Percentiles rank a stretch among this genome's conserved stretches.
Evolutionary conservation across 2,797 vertebrate genomes (phyloP).

Genomic region (Crax fasciolata): DNA sequence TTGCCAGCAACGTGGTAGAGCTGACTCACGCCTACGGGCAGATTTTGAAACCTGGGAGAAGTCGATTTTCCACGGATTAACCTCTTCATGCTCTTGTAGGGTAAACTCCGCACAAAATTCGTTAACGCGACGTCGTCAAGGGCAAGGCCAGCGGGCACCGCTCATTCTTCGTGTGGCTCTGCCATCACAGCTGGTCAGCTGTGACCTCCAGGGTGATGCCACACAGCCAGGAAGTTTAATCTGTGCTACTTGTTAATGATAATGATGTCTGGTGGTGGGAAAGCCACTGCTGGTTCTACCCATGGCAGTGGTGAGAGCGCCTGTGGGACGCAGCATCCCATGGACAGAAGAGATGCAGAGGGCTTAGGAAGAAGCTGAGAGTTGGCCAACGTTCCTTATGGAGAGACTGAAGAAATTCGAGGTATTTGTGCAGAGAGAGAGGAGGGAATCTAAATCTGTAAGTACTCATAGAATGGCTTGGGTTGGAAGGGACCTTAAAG

Average conservation of each 20-base stretch:
- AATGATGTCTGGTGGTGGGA: not conserved
- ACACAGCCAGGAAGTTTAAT: not conserved
- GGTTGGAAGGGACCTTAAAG: no score
- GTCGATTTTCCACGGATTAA: not conserved
- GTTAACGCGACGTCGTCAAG: rapidly evolving
- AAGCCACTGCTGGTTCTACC: rapidly evolving
- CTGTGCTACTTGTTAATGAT: not conserved
- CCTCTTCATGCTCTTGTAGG: not conserved
- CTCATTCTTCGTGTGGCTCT: not conserved
- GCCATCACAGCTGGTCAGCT: not conserved
- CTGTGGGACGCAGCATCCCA: rapidly evolving
- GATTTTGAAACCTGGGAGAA: not conserved
- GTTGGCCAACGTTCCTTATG: not conserved
- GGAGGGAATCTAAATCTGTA: not conserved
- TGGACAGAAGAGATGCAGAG: not conserved
- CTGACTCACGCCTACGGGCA: not conserved
- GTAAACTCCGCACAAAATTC: not conserved
- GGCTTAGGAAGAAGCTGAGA: not conserved
- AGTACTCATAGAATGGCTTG: no score
- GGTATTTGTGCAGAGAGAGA: not conserved
- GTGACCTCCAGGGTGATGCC: not conserved
- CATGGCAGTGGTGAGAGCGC: rapidly evolving
- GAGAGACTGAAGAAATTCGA: not conserved
- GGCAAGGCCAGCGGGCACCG: rapidly evolving
- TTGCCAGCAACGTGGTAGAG: not conserved